Evolutionary conservation across 2,888 invertebrate genomes (phyloP).

Genomic region (Dysmachus trigonus): DNA sequence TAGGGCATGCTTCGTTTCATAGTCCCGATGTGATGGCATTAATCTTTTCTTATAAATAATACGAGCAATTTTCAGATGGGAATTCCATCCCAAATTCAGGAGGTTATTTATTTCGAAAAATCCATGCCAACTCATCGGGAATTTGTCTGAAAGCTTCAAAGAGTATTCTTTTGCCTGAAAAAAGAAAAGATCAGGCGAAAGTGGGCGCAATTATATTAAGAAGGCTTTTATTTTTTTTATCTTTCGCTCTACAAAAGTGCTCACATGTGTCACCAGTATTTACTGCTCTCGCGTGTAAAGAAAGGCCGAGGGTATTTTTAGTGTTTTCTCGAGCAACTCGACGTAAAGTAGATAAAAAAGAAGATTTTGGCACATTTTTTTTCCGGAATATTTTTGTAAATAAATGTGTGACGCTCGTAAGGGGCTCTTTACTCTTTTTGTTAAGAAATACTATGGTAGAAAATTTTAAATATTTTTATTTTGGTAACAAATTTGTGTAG

Average conservation of each 20-base stretch:
- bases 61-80: background rate
- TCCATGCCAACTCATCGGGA: conserved; percentile 2
- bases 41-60: background rate
- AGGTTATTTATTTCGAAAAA: background rate
- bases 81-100: background rate
- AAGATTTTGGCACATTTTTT: background rate
- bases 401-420: background rate
- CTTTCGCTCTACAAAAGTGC: background rate
- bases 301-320: background rate
- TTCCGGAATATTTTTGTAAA: background rate
- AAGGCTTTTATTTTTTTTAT: background rate
- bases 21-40: background rate
- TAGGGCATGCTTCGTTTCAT: background rate
- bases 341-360: background rate
- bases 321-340: background rate
- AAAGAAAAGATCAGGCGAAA: background rate
- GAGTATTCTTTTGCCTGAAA: background rate
- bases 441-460: background rate
- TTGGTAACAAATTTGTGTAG: background rate
- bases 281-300: background rate
- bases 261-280: conserved; percentile 10
- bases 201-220: conserved; percentile 2
- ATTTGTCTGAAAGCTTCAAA: background rate
- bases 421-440: background rate
- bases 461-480: background rate